Percentiles rank a stretch among this genome's conserved stretches.
phyloP scores from a whole-genome alignment of 2,888 invertebrate genomes.

The Eurois occulta region DNA sequence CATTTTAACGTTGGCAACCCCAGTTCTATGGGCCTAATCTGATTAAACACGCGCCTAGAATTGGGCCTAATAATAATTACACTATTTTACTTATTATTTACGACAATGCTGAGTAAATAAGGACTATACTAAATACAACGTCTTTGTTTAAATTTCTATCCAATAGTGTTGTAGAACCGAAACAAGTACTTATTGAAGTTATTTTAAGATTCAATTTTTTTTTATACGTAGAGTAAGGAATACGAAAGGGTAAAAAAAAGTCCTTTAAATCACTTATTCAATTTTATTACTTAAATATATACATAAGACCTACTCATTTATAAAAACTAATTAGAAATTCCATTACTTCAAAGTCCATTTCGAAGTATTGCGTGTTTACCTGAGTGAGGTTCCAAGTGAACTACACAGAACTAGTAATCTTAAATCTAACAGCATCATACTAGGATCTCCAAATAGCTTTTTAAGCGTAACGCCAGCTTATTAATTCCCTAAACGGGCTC shows the following conservation, averaged over 20 bases:
- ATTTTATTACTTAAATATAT: no score
- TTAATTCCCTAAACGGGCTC: background rate
- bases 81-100: background rate
- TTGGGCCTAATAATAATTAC: constrained; percentile 3
- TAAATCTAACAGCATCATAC: background rate
- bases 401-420: background rate
- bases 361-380: background rate
- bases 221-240: no score
- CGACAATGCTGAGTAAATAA: constrained; percentile 10
- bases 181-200: background rate
- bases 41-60: constrained; percentile 50
- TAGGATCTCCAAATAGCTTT: background rate
- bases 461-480: background rate
- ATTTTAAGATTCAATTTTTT: no score
- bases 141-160: background rate
- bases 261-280: no score
- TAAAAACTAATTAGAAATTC: no score
- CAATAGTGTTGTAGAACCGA: no score
- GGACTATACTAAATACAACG: background rate
- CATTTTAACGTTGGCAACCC: constrained; percentile 32
- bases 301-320: no score
- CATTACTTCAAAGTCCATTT: background rate
- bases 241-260: no score
- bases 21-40: constrained; percentile 33
- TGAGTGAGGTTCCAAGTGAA: background rate